Evolutionary conservation across 1,140 invertebrate genomes (phyloP).

Genomic region (Drosophila saltans): DNA sequence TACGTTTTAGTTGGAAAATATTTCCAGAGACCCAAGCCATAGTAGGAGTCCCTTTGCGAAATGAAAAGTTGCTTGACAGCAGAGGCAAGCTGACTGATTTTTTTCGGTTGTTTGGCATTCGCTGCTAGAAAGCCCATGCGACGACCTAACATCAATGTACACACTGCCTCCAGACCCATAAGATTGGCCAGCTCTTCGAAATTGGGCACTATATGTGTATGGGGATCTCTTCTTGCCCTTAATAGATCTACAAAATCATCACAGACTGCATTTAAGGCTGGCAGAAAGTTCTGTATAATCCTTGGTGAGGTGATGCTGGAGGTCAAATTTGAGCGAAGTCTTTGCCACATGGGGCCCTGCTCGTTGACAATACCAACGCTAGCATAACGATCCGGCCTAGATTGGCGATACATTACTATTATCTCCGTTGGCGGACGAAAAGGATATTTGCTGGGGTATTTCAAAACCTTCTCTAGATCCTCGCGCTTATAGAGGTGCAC

Average conservation of each 20-base stretch:
- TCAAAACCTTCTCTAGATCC: slow-evolving; percentile 91
- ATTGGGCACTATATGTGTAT: slow-evolving; percentile 84
- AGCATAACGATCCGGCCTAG: slow-evolving; percentile 90
- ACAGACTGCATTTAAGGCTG: slow-evolving; percentile 89
- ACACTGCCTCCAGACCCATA: slow-evolving; percentile 92
- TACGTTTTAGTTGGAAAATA: slow-evolving; percentile 90
- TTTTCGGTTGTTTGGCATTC: slow-evolving; percentile 84
- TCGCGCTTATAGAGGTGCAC: slow-evolving; percentile 90
- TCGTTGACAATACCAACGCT: slow-evolving; percentile 92
- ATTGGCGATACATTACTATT: slow-evolving; percentile 89
- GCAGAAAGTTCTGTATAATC: slow-evolving; percentile 90
- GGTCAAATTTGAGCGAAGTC: slow-evolving; percentile 89
- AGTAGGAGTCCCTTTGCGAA: slow-evolving; percentile 91
- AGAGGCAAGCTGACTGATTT: slow-evolving; percentile 85
- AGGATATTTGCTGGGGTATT: slow-evolving; percentile 88
- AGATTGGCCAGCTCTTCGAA: slow-evolving; percentile 90
- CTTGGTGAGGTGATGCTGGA: slow-evolving; percentile 90
- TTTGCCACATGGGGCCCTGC: slow-evolving; percentile 92
- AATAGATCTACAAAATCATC: slow-evolving; percentile 91
- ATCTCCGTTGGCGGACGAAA: slow-evolving; percentile 92
- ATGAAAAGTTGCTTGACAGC: slow-evolving; percentile 90
- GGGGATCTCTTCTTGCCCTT: slow-evolving; percentile 84
- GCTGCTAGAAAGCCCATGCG: slow-evolving; percentile 91
- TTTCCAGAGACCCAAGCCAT: slow-evolving; percentile 93
- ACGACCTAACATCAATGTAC: slow-evolving; percentile 89